Evolutionary conservation across 1,140 invertebrate species (phyloP), one percentile per base, ranked within the genome.

Genomic region (Calosoma granatense): DNA sequence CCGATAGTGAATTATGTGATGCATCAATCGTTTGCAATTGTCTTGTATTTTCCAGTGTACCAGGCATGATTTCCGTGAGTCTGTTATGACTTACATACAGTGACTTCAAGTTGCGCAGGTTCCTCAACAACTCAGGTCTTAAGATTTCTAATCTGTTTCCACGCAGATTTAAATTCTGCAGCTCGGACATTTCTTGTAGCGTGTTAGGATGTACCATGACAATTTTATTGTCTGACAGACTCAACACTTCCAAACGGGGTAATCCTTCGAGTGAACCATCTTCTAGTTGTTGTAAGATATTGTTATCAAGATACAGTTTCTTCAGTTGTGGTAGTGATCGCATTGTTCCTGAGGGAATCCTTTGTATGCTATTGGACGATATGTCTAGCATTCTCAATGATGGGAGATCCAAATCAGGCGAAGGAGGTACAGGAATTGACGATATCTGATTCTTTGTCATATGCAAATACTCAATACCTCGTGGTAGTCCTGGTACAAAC

Each of bases 51-150:
- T 79, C 76, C 20, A 92, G 82, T 14, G 81, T 78, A 1, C 76
- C 76, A 2, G 80, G 76, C 0, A 79, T 78, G 59, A 90, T 81
- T 65, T 79, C 83, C 20, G 81, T 80, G 20, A 93, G 71, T 63
- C 83, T 81, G 68, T 94, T 94, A 60, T 81, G 80, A 55, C 85
- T 89, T 1, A 93, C 67, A 71, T 92, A 87, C 9, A 94, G 63
- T 57, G 74, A 75, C 56, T 82, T 81, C 21, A 92, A 67, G 56
- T 77, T 74, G 6, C 70, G 64, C 59, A 84, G 85, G 23, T 85
- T 81, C 55, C 81, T 76, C 20, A 92, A 81, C 2, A 84, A 67
- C 56, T 83, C 80, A 9, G 84, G 77, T 59, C 81, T 79, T 21
- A 92, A 73, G 21, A 78, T 72, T 60, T 88, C 84, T 53, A 94